Evolutionary conservation across 37 sponge, comb jelly and placozoan genomes (phyloP), one percentile per base, ranked within the genome.

Genomic region (Geodia barretti): DNA sequence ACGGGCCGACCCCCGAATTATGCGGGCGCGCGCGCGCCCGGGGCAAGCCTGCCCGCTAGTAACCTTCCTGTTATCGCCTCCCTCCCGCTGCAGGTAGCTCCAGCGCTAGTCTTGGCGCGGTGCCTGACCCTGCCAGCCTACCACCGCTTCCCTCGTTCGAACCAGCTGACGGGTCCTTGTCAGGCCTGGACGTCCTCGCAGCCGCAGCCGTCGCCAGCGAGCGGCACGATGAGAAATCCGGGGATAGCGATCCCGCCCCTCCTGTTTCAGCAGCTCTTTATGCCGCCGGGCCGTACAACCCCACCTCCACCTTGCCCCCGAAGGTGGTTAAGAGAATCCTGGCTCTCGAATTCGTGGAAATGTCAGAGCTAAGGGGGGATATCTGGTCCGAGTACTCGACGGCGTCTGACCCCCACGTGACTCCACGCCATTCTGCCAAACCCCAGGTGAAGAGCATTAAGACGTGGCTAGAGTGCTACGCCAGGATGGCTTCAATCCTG

Each of bases 381-480:
- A 65, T 29, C 31, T 65, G 67, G 67, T 17, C 67, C 21, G 67
- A n/a, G 67, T 9, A 30, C 31, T 17, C 67, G 8, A 9, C 67
- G 20, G 20, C 54, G 14, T 7, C 31, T 7, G 67, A 65, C 7
- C 8, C 31, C 9, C 21, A 5, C 31, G 24, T 7, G 20, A 5
- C 31, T n/a, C 28, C 8, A 29, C 67, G 28, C 31, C 67, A 7
- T n/a, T 17, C 67, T n/a, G 31, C 5, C 21, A 65, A 29, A 17
- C 31, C 67, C 5, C 67, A 9, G 24, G 67, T 65, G 7, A 65
- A 9, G 21, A 29, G 19, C 67, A 65, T 65, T 23, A 5, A 8
- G 20, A 29, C 24, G 5, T 74, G 74, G 74, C 31, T 74, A n/a
- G 76, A 75, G 59, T 58, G 76, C 33, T 75, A 60, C 36, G 39